Evolutionary conservation across 2,888 invertebrate genomes (phyloP).

Genomic region (Xestia rhomboidea): DNA sequence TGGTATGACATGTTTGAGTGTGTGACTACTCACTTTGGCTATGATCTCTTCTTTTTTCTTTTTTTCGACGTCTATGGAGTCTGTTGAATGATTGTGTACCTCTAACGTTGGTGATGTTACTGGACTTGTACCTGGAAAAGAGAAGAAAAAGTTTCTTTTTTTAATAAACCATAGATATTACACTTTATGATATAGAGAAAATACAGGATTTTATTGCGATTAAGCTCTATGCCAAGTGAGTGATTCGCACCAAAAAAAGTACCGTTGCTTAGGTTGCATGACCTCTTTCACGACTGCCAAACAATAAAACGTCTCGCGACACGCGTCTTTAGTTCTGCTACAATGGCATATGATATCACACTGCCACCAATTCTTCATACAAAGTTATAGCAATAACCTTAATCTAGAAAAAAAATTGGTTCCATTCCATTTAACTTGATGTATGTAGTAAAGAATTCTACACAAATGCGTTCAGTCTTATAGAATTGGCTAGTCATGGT

Average conservation of each 20-base stretch:
- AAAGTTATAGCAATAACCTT: conserved; percentile 22
- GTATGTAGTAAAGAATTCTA: conserved; percentile 20
- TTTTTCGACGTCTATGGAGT: conserved; percentile 93
- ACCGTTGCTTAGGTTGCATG: conserved; percentile 24
- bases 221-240: not conserved
- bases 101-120: conserved; percentile 93
- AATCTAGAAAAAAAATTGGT: conserved; percentile 20
- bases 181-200: not conserved
- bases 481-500: conserved; percentile 46
- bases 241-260: conserved; percentile 9
- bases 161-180: conserved; percentile 7
- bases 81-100: conserved; percentile 95
- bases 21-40: conserved; percentile 85
- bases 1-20: conserved; percentile 61
- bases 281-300: conserved; percentile 19
- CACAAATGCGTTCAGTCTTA: conserved; percentile 7
- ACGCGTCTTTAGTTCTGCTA: not conserved
- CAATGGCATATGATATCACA: conserved; percentile 17
- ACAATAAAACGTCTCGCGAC: not conserved
- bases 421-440: conserved; percentile 22
- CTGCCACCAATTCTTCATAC: conserved; percentile 7
- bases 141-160: conserved; percentile 5
- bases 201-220: not conserved
- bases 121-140: conserved; percentile 92
- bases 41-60: conserved; percentile 92